Conservation (phyloP, 2,888 invertebrate species). For the Drosophila robusta region DNA sequence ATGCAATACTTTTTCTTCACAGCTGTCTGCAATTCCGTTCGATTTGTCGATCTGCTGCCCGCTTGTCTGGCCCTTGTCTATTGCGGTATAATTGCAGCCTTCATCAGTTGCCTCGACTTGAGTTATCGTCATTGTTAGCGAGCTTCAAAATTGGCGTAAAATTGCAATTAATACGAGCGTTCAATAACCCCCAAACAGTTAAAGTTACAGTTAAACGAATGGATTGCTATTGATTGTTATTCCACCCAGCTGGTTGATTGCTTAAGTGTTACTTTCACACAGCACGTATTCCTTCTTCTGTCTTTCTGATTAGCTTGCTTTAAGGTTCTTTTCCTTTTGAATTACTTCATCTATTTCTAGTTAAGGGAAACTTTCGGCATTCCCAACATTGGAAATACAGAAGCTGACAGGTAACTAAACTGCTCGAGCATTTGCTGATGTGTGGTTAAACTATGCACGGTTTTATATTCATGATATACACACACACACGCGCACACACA, state of each 20-base stretch:
- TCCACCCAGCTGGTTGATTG: constrained; percentile 3
- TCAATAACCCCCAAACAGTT: constrained; percentile 3
- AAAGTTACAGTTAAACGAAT: neutral
- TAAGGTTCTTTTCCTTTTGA: too few relatives aligned
- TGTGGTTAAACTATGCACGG: neutral
- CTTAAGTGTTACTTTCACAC: neutral
- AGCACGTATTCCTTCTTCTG: neutral
- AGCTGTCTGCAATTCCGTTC: constrained; percentile 37
- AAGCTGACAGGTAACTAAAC: neutral
- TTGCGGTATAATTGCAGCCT: constrained; percentile 48
- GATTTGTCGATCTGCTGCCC: constrained; percentile 24
- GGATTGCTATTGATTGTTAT: neutral
- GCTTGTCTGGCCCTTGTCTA: constrained; percentile 2
- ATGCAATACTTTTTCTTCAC: constrained; percentile 43
- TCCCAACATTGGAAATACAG: neutral
- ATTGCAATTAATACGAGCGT: constrained; percentile 63
- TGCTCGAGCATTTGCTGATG: neutral
- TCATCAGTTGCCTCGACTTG: constrained; percentile 38
- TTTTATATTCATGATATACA: neutral
- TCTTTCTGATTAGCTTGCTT: too few relatives aligned
- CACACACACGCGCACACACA: neutral
- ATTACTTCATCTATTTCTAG: too few relatives aligned
- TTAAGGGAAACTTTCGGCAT: too few relatives aligned
- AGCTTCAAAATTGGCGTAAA: constrained; percentile 50
- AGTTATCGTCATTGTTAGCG: constrained; percentile 34